These are phyloP conservation scores for Rhingia rostrata DNA, from an alignment of 2,888 invertebrate species.

Conservation along the genomic window DNA sequence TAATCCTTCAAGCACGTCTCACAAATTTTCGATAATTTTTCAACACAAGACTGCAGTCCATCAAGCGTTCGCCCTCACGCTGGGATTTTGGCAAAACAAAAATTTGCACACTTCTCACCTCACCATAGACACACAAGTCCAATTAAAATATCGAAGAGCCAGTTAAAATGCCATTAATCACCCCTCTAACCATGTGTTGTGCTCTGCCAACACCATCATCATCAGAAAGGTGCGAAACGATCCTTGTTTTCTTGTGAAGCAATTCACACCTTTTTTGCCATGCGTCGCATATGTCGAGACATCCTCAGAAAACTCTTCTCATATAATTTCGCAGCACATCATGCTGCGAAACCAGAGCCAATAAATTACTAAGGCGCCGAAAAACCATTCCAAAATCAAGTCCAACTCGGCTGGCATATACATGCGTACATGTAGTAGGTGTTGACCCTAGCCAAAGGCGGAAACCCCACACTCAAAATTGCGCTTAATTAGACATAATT, in stretches of 20 bases:
- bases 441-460: slow-evolving; percentile 65
- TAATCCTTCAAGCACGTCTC: slow-evolving; percentile 40
- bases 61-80: slow-evolving; percentile 27
- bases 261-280: slow-evolving; percentile 64
- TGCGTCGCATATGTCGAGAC: background rate
- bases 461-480: slow-evolving; percentile 45
- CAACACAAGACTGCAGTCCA: slow-evolving; percentile 29
- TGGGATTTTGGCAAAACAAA: slow-evolving; percentile 35
- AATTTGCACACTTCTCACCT: slow-evolving; percentile 26
- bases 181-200: slow-evolving; percentile 79
- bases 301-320: slow-evolving; percentile 18
- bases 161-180: slow-evolving; percentile 83
- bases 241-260: slow-evolving; percentile 69
- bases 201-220: slow-evolving; percentile 59
- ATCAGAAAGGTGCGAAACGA: slow-evolving; percentile 74
- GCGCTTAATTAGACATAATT: slow-evolving; percentile 67
- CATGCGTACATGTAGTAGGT: slow-evolving; percentile 20
- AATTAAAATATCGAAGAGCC: slow-evolving; percentile 77
- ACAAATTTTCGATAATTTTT: slow-evolving; percentile 46
- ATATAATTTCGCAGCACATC: slow-evolving; percentile 69
- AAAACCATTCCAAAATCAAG: slow-evolving; percentile 38
- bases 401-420: slow-evolving; percentile 1
- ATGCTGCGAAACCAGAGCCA: slow-evolving; percentile 50
- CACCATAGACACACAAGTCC: slow-evolving; percentile 25
- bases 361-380: slow-evolving; percentile 72